Evolutionary conservation across 2,113 vertebrate species (phyloP).

Genomic region (Mellivora capensis): DNA sequence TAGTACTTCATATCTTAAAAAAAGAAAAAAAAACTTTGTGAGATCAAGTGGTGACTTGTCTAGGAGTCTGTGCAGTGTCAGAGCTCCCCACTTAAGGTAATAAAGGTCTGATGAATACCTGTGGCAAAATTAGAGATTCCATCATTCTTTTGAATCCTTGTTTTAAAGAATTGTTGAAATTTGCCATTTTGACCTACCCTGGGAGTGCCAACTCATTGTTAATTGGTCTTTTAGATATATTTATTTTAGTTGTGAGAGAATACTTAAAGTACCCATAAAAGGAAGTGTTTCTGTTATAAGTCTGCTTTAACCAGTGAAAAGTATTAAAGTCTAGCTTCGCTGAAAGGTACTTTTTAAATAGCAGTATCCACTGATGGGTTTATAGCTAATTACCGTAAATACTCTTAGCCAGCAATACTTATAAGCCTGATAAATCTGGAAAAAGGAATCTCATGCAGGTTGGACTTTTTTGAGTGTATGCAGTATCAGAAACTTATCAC

Average conservation of each 20-base stretch:
- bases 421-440: neutral
- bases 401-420: neutral
- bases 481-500: neutral
- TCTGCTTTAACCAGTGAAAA: constrained; percentile 20
- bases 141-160: neutral
- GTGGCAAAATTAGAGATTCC: neutral
- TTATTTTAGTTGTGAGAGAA: neutral
- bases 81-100: neutral
- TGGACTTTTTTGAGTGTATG: neutral
- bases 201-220: neutral
- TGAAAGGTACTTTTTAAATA: neutral
- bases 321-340: constrained; percentile 17
- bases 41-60: neutral
- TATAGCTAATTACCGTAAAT: constrained; percentile 26
- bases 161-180: constrained; percentile 34
- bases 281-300: constrained; percentile 16
- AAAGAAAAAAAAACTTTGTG: neutral
- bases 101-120: neutral
- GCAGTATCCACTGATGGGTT: neutral
- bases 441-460: neutral
- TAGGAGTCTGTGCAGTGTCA: neutral
- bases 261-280: neutral
- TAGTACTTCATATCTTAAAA: neutral
- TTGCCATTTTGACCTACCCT: neutral
- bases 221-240: neutral